Evolutionary conservation across 2,113 vertebrate species (phyloP).

Genomic region (Mustelus asterias): DNA sequence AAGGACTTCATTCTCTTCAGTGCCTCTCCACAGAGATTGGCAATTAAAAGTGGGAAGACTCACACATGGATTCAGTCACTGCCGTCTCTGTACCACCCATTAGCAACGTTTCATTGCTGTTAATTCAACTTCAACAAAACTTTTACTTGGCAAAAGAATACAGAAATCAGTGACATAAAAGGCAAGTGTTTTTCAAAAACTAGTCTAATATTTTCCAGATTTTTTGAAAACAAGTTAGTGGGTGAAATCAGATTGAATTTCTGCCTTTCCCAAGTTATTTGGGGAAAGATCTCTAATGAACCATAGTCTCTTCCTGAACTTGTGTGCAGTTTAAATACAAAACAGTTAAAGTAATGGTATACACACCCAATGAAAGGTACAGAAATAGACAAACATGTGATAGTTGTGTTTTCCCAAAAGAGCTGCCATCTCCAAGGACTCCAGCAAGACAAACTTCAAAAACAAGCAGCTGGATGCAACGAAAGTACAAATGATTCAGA

Average conservation of each 20-base stretch:
- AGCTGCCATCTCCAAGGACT: neutral
- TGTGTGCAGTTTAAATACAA: neutral
- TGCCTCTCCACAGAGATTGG: neutral
- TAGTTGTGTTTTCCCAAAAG: conserved; percentile 12
- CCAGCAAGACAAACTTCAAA: neutral
- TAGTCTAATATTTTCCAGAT: conserved; percentile 2
- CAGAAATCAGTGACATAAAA: neutral
- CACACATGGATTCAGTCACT: neutral
- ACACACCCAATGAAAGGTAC: neutral
- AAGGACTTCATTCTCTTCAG: neutral
- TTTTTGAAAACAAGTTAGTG: neutral
- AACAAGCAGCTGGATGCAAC: conserved; percentile 30
- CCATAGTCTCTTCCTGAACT: neutral
- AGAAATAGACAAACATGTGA: conserved; percentile 9
- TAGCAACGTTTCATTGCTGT: neutral
- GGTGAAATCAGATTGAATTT: conserved; percentile 4
- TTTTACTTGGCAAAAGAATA: neutral
- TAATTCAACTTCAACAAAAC: no score
- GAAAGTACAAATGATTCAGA: neutral
- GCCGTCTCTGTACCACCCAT: neutral
- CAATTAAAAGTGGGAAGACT: neutral
- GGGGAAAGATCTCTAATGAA: neutral
- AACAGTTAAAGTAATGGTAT: neutral
- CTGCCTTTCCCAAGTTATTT: neutral
- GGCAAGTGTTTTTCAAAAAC: neutral